A percentile compares a stretch with the other conserved stretches of the same genome.
Evolutionary conservation across 1,140 invertebrate species (phyloP).

Genomic region (Calosoma granatense): DNA sequence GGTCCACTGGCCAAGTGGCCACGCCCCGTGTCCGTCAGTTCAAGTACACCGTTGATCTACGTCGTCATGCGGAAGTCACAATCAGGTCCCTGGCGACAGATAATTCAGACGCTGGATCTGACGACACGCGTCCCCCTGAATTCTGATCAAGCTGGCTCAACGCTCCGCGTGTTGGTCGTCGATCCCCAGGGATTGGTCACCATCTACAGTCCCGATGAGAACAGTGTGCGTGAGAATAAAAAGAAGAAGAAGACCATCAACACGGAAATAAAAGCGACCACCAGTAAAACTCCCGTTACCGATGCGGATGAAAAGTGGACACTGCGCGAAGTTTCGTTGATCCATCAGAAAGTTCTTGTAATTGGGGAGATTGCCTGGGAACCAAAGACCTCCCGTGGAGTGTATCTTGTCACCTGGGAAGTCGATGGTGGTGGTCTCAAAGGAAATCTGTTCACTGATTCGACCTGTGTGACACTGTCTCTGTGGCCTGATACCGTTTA

Average conservation of each 20-base stretch:
- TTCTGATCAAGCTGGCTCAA: constrained; percentile 40
- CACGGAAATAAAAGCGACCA: constrained; percentile 48
- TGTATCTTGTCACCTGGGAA: constrained; percentile 75
- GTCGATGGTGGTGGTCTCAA: constrained; percentile 71
- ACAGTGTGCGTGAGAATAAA: constrained; percentile 27
- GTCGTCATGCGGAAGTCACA: constrained; percentile 52
- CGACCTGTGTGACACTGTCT: constrained; percentile 63
- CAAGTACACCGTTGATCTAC: constrained; percentile 47
- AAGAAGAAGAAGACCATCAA: constrained; percentile 40
- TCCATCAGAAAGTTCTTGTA: constrained; percentile 60
- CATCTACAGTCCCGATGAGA: constrained; percentile 52
- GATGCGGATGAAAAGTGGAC: constrained; percentile 45
- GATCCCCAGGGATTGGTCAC: constrained; percentile 52
- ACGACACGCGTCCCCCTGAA: constrained; percentile 46
- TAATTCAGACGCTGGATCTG: constrained; percentile 49
- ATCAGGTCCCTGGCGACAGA: constrained; percentile 52
- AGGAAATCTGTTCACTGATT: constrained; percentile 71
- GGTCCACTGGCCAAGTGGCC: constrained; percentile 50
- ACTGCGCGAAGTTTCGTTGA: constrained; percentile 52
- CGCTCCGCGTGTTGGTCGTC: constrained; percentile 53
- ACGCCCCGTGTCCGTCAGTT: constrained; percentile 38
- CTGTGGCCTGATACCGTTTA: constrained; percentile 71
- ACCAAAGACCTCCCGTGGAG: constrained; percentile 46
- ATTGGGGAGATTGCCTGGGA: constrained; percentile 69
- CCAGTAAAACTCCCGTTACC: constrained; percentile 37